phyloP scores from a whole-genome alignment of 2,113 vertebrate species.

The Glaucomys volans region DNA sequence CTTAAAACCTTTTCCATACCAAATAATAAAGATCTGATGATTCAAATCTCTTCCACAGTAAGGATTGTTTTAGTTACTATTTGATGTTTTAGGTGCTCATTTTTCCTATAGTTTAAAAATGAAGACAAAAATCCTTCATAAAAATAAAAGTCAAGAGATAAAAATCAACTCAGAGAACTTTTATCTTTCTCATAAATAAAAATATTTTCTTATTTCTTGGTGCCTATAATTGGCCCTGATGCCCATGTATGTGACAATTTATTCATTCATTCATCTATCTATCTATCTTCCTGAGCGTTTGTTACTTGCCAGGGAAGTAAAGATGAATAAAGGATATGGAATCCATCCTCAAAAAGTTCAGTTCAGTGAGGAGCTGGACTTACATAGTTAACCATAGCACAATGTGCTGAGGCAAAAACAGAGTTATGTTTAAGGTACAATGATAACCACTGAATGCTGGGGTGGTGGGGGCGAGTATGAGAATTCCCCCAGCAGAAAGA shows the following conservation, averaged over 20 bases:
- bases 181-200: conserved; percentile 44
- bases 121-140: conserved; percentile 7
- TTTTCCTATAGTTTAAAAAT: conserved; percentile 51
- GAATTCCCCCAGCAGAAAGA: not conserved
- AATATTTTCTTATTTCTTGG: not conserved
- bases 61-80: conserved; percentile 6
- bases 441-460: not conserved
- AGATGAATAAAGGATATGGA: not conserved
- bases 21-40: conserved; percentile 51
- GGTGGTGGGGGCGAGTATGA: not conserved
- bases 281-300: not conserved
- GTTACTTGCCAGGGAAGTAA: not conserved
- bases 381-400: not conserved
- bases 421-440: not conserved
- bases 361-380: not conserved
- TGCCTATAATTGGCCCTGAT: not conserved
- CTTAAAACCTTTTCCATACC: not conserved
- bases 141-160: not conserved
- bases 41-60: not conserved
- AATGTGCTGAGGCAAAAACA: not conserved
- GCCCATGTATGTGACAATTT: not conserved
- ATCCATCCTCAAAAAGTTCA: not conserved
- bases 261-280: too few relatives aligned
- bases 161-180: conserved; percentile 22
- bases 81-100: not conserved